These are phyloP conservation scores for Pogoniulus pusillus DNA, from an alignment of 2,797 vertebrate species.

Conservation along the genomic window DNA sequence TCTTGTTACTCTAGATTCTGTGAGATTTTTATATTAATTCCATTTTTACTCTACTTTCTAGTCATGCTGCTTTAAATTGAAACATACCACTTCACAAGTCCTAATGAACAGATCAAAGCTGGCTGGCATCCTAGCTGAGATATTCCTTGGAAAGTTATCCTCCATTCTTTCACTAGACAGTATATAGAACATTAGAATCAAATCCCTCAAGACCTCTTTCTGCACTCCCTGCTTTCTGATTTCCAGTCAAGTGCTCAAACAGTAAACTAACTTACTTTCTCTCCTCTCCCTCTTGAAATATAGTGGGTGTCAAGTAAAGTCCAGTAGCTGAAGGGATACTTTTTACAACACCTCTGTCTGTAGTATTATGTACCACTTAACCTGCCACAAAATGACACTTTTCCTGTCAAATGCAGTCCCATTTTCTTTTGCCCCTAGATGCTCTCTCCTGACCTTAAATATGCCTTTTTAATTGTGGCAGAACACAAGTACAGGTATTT, in stretches of 20 bases:
- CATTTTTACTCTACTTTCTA: background rate
- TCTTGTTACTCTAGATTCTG: background rate
- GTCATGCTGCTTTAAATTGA: background rate
- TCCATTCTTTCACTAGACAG: background rate
- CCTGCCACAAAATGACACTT: background rate
- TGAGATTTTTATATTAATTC: background rate
- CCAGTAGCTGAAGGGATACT: background rate
- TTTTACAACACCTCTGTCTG: background rate
- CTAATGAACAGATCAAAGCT: background rate
- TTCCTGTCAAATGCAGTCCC: background rate
- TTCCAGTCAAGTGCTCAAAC: background rate
- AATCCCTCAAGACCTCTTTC: background rate
- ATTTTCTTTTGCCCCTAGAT: background rate
- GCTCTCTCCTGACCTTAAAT: background rate
- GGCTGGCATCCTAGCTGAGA: background rate
- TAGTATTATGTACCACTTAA: background rate
- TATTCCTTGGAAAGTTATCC: background rate
- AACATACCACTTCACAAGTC: background rate
- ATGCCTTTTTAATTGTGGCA: background rate
- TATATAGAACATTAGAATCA: background rate
- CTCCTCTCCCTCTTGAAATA: background rate
- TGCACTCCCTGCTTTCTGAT: background rate
- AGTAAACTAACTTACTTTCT: background rate
- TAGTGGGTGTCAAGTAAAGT: background rate
- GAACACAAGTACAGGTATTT: background rate